Conservation (phyloP, 64 coral and sea anemone genomes). For the Stichodactyla helianthus region DNA sequence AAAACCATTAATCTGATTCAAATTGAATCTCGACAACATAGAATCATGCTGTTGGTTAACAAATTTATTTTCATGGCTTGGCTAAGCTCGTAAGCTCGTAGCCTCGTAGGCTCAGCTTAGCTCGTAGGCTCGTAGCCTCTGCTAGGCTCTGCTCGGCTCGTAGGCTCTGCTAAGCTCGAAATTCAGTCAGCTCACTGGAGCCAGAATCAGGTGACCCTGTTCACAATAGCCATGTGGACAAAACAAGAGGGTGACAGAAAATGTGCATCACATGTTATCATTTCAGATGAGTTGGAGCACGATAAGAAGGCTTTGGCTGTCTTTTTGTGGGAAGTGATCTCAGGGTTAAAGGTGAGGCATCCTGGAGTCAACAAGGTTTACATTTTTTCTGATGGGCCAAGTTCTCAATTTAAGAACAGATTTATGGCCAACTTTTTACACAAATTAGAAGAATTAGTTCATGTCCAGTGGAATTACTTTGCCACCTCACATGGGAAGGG, state of each 20-base stretch:
- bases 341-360: conserved; percentile 54
- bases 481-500: background rate
- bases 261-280: conserved; percentile 50
- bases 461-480: too few relatives aligned
- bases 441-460: background rate
- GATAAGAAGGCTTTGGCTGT: conserved; percentile 52
- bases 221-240: conserved; percentile 39
- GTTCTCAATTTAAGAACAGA: conserved; percentile 48
- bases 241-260: conserved; percentile 17
- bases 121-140: too few relatives aligned
- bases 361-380: conserved; percentile 9
- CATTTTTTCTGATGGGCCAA: conserved; percentile 38
- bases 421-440: conserved; percentile 12
- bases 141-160: too few relatives aligned
- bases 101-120: too few relatives aligned
- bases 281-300: conserved; percentile 52
- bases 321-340: conserved; percentile 58
- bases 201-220: conserved; percentile 42
- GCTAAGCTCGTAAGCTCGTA: too few relatives aligned
- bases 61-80: too few relatives aligned
- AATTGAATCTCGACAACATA: too few relatives aligned
- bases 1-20: too few relatives aligned
- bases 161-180: too few relatives aligned
- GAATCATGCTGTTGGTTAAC: too few relatives aligned
- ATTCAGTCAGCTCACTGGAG: too few relatives aligned